Percentiles rank a stretch among this genome's conserved stretches.
These are phyloP conservation scores for Trichomalopsis sarcophagae DNA, from an alignment of 1,140 invertebrate species.

Conservation along the genomic window DNA sequence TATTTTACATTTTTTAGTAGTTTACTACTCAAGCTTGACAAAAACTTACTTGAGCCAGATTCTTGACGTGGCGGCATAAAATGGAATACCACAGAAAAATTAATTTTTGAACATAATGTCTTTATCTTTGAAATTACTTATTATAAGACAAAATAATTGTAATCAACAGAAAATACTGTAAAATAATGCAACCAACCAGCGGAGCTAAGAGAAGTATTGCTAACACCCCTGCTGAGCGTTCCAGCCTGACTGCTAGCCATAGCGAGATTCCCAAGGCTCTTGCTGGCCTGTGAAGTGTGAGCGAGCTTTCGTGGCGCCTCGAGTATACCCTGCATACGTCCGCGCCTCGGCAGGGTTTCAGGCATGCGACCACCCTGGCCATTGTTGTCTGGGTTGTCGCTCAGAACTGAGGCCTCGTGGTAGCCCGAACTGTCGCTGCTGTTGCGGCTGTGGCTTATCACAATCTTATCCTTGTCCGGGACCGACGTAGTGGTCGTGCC, in stretches of 20 bases:
- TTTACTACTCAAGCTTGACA: neutral
- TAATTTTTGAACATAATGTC: too few species aligned
- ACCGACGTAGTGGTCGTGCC: neutral
- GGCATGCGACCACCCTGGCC: conserved; percentile 59
- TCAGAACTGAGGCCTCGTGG: conserved; percentile 83
- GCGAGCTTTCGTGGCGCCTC: conserved; percentile 64
- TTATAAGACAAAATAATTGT: conserved; percentile 2
- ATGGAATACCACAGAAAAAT: neutral
- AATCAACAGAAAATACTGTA: neutral
- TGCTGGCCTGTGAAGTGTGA: conserved; percentile 70
- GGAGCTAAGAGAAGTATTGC: conserved; percentile 70
- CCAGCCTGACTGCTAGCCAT: conserved; percentile 50
- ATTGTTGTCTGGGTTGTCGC: conserved; percentile 77
- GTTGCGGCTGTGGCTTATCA: conserved; percentile 82
- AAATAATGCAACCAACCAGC: conserved; percentile 58
- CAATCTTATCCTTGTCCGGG: conserved; percentile 64
- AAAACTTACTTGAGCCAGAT: conserved; percentile 56
- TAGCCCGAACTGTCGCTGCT: conserved; percentile 87
- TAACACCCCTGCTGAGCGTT: conserved; percentile 68
- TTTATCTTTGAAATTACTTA: neutral
- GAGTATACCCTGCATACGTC: conserved; percentile 53
- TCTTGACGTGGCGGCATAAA: conserved; percentile 43
- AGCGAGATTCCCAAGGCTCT: conserved; percentile 70
- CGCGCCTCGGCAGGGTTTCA: conserved; percentile 69
- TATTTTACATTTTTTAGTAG: neutral